Percentiles rank a stretch among this genome's conserved stretches.
phyloP scores from a whole-genome alignment of 2,888 invertebrate species.

The Azorinus chamasolen region DNA sequence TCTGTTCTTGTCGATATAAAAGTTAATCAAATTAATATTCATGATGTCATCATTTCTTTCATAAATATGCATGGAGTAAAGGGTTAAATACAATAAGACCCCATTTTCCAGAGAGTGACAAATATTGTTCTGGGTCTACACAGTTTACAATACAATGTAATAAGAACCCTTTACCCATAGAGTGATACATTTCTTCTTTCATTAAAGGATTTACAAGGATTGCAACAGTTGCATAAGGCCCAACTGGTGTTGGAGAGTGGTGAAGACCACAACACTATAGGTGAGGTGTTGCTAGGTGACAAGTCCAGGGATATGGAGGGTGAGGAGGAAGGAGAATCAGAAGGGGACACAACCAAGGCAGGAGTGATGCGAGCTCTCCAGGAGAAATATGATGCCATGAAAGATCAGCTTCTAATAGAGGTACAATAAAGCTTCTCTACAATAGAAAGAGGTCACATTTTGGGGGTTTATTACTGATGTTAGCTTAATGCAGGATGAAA shows the following conservation, averaged over 20 bases:
- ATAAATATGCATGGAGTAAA: too few species aligned
- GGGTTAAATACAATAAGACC: too few species aligned
- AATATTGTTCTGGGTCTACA: too few species aligned
- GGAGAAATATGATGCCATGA: conserved; percentile 82
- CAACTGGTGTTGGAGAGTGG: conserved; percentile 55
- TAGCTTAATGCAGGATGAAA: too few species aligned
- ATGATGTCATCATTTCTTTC: too few species aligned
- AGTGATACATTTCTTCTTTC: conserved; percentile 3
- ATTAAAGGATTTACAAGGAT: conserved; percentile 61
- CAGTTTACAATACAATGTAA: too few species aligned
- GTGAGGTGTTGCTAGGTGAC: conserved; percentile 69
- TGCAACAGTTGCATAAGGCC: conserved; percentile 68
- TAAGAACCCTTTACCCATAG: too few species aligned
- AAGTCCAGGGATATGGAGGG: conserved; percentile 23
- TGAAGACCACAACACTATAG: conserved; percentile 78
- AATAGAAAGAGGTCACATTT: too few species aligned
- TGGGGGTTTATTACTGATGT: too few species aligned
- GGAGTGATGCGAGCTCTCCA: conserved; percentile 77
- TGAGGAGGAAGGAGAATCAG: conserved; percentile 50
- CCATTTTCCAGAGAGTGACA: too few species aligned
- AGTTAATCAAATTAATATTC: too few species aligned
- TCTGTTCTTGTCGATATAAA: background rate
- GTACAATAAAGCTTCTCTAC: too few species aligned
- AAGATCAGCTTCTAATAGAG: conserved; percentile 81
- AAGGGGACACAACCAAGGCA: conserved; percentile 56